These are phyloP conservation scores for Merops nubicus DNA, from an alignment of 2,113 vertebrate species.

Conservation along the genomic window DNA sequence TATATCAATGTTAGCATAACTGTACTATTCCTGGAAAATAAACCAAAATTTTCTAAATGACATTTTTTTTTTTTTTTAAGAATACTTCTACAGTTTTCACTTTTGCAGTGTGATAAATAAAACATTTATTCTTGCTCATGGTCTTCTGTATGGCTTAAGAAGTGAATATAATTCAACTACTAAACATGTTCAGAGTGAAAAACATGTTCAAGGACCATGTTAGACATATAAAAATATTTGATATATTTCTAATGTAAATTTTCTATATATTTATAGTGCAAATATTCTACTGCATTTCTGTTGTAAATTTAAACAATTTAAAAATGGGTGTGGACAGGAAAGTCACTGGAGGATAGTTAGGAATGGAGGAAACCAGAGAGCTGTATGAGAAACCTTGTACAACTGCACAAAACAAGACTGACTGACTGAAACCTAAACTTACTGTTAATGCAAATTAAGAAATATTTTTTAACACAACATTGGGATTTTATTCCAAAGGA, in stretches of 20 bases:
- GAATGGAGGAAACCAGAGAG: background rate
- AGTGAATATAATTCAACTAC: background rate
- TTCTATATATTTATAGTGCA: background rate
- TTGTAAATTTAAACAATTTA: background rate
- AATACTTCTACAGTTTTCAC: background rate
- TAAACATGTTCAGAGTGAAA: background rate
- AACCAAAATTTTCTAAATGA: background rate
- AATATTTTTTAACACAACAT: background rate
- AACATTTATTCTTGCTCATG: background rate
- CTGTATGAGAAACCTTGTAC: background rate
- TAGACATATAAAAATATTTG: background rate
- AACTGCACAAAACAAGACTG: background rate
- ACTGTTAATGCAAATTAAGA: background rate
- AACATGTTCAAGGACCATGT: background rate
- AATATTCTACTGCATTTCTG: background rate
- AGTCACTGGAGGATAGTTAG: background rate
- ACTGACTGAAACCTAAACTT: background rate
- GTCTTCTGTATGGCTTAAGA: background rate
- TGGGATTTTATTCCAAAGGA: background rate
- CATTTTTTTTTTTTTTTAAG: background rate
- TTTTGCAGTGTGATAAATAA: background rate
- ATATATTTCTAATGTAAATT: background rate
- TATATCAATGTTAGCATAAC: no score
- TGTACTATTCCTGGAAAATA: background rate
- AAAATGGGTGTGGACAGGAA: fast-evolving